A percentile compares a stretch with the other conserved stretches of the same genome.
phyloP scores from a whole-genome alignment of 1,140 invertebrate genomes.

The Heterodera carotae region DNA sequence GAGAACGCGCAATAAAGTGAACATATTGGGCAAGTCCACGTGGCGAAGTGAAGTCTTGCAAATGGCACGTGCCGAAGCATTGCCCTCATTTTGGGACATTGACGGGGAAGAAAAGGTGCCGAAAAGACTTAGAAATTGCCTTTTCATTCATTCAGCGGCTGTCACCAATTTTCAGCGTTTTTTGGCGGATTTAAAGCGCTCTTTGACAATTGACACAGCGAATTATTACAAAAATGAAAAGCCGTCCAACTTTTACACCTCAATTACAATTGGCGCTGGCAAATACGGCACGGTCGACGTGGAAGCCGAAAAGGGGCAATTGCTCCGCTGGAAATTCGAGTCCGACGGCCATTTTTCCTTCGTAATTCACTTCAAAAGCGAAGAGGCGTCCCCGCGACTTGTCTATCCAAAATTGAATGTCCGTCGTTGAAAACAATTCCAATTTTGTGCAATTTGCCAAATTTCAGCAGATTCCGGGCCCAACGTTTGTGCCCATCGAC shows the following conservation, averaged over 20 bases:
- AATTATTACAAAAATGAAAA: slow-evolving; percentile 54
- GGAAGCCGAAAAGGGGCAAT: slow-evolving; percentile 46
- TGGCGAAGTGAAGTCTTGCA: slow-evolving; percentile 60
- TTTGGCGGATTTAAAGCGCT: slow-evolving; percentile 49
- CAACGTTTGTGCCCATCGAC: slow-evolving; percentile 57
- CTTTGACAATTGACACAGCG: slow-evolving; percentile 46
- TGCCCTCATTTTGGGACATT: slow-evolving; percentile 62
- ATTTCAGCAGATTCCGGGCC: slow-evolving; percentile 64
- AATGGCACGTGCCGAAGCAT: slow-evolving; percentile 47
- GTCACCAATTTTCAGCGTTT: slow-evolving; percentile 40
- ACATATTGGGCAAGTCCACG: slow-evolving; percentile 53
- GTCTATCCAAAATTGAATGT: slow-evolving; percentile 62
- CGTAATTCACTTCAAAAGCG: slow-evolving; percentile 51
- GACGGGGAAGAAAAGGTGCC: slow-evolving; percentile 36
- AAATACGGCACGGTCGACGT: slow-evolving; percentile 49
- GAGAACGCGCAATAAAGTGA: slow-evolving; percentile 61
- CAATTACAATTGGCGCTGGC: slow-evolving; percentile 51
- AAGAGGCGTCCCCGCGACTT: slow-evolving; percentile 36
- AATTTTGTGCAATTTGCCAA: slow-evolving; percentile 5
- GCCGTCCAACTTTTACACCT: slow-evolving; percentile 15
- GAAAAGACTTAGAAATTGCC: neutral
- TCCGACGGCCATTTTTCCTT: slow-evolving; percentile 64
- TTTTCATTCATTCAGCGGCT: slow-evolving; percentile 17
- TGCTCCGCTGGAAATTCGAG: slow-evolving; percentile 54
- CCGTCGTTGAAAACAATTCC: slow-evolving; percentile 3